Conservation (phyloP, 35 echinoderm and acorn worm genomes). For the Heliocidaris tuberculata region DNA sequence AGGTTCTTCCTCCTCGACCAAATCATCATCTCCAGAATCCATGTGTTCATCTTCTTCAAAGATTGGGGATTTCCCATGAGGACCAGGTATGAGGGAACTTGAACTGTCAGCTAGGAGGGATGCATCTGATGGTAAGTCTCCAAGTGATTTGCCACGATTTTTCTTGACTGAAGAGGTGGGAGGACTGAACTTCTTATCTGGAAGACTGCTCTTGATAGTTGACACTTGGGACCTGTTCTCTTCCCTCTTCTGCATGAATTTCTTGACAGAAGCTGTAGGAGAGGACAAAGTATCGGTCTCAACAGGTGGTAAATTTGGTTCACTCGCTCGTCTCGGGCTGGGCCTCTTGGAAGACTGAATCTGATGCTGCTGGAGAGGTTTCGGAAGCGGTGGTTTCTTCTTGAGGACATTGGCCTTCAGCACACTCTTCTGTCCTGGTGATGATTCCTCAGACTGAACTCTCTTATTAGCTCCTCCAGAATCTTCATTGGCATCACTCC, state of each 20-base stretch:
- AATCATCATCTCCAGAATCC: constrained; percentile 38
- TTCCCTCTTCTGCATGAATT: not conserved
- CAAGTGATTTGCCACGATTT: constrained; percentile 8
- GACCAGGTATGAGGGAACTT: not conserved
- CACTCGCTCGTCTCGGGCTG: not conserved
- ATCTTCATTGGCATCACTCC: constrained; percentile 23
- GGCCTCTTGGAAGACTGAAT: constrained; percentile 31
- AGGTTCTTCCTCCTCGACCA: constrained; percentile 57
- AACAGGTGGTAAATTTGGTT: not conserved
- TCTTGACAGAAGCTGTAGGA: not conserved
- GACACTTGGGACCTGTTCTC: constrained; percentile 27
- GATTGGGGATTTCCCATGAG: not conserved
- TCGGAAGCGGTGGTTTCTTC: constrained; percentile 16
- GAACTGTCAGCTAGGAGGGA: not conserved
- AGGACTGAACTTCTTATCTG: constrained; percentile 53
- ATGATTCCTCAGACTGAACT: not conserved
- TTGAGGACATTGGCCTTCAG: not conserved
- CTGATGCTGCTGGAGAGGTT: not conserved
- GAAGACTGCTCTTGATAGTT: constrained; percentile 46
- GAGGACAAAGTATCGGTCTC: not conserved
- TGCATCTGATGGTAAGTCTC: not conserved
- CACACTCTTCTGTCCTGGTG: not conserved
- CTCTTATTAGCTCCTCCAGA: too few relatives aligned
- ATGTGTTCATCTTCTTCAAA: not conserved
- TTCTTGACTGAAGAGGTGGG: constrained; percentile 47